Evolutionary conservation across 1,140 invertebrate species (phyloP), one percentile per base, ranked within the genome.

Genomic region (Agraylea sexmaculata): DNA sequence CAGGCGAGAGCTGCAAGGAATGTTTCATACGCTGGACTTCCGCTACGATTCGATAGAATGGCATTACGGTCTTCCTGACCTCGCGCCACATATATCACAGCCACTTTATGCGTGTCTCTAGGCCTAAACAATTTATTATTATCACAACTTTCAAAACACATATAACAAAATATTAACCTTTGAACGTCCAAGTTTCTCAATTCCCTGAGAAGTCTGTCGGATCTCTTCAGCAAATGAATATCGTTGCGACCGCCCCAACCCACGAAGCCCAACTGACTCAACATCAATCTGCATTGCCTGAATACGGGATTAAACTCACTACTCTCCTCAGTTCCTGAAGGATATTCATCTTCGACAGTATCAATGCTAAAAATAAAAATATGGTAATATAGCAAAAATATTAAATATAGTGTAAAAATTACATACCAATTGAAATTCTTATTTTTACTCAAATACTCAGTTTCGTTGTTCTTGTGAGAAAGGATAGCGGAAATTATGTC

Each of bases 91-190:
- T 97, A 99, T 50, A 99, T 94, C 2, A 99, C 91, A 7, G 95
- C 96, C 54, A 99, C 86, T 68, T 99, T 99, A 62, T 99, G 95
- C 1, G 93, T 96, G 58, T 99, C 95, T 17, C 95, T 75, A 50
- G 87, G 85, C 54, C 82, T 83, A 56, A 17, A 62, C 59, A 33
- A 50, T 37, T 37, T n/a, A n/a, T n/a, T n/a, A n/a, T n/a, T n/a
- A n/a, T n/a, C n/a, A n/a, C n/a, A n/a, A 32, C 8, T 32, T 15
- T 11, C 30, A 15, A 8, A 15, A 32, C 30, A 32, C 6, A 15
- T 8, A 32, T 15, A 7, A 32, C 7, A 10, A 7, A 6, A 32
- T 6, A 5, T 19, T 2, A 43, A 75, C 53, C 77, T 80, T 64
- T 94, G 90, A 43, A 77, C 74, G 58, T 98, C 94, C 13, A 98